Base-by-base conservation (phyloP, 1,140 invertebrate species). In the Rhyacophila brunnea region DNA sequence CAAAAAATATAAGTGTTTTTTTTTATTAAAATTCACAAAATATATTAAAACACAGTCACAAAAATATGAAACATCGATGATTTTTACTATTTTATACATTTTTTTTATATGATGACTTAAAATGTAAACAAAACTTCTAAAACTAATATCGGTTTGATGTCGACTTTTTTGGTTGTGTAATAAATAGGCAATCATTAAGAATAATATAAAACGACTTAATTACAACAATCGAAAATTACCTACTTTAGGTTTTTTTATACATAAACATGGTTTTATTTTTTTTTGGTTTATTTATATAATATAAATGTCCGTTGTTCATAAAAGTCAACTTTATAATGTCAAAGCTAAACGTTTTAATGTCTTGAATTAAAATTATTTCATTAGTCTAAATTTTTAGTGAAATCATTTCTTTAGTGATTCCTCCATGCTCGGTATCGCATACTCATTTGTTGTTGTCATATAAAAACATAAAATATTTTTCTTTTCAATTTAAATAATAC, bases 41-140 rank as follows among this genome's bases (percentile, higher is more conserved):
- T 35, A 48, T 18, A 38, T 32, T 23, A 15, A 15, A 56, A 56
- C 53, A 47, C 53, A 56, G 47, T 56, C 46, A 43, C 35, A 43
- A 23, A 44, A 46, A 54, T 28, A 15, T 15, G 15, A 45, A 45
- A 45, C 43, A 45, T 45, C 18, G 43, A 45, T 28, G 23, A 28
- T 28, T 28, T 28, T 28, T 28, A 28, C n/a, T n/a, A n/a, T n/a
- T 45, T 45, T 17, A 45, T 45, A 17, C 18, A 45, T 19, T 17
- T 15, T 45, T 15, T 15, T 15, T 4, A 45, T 10, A 45, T 17
- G 17, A 45, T 45, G 10, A 6, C n/a, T 45, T 45, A 17, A 17
- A 28, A 28, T 28, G 23, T 28, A 28, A 28, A 28, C 23, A 28
- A 28, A 45, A 10, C 7, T 6, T 5, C 15, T 45, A 45, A 15